Evolutionary conservation across 1,140 invertebrate genomes (phyloP), one percentile per base, ranked within the genome.

Genomic region (Magallana gigas): DNA sequence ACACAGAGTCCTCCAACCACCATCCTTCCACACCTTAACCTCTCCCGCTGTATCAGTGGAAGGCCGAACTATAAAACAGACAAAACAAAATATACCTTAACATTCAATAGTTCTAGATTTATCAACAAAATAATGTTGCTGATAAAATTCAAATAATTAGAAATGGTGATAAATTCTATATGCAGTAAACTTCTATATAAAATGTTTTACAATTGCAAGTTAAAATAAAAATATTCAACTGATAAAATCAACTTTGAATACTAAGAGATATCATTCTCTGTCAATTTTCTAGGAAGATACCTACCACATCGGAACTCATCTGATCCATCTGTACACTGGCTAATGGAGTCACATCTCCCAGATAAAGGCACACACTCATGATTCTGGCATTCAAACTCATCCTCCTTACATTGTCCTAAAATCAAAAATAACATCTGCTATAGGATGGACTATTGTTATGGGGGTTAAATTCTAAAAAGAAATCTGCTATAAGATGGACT

Each of bases 301-400:
- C 18, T 83, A 85, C 84, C 60, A 83, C 87, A 88, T 59, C 60
- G 62, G 48, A 57, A 83, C 59, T 88, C 87, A 59, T 88, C 87
- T 60, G 87, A 88, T 16, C 60, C 57, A 48, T 88, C 87, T 3
- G 58, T 23, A 14, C 87, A 88, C 18, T 88, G 71, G 12, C 58
- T 56, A 7, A 36, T 58, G 7, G 68, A 58, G 23, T 88, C 87
- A 83, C 87, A 88, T 7, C 84, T 68, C 48, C 83, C 12, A n/a
- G 62, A 59, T 16, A 68, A 14, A 16, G 87, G 84, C 16, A 88
- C 29, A 68, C 87, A 88, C 14, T 58, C 18, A 59, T 88, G 87
- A 16, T 85, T 81, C 23, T 23, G 48, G 58, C 87, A 88, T 56
- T 88, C 87, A 64, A 57, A 85, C 48, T 88, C 84, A 82, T 23